Base-by-base conservation (phyloP, 2,888 invertebrate genomes). In the Melikaiella ostensackeni region DNA sequence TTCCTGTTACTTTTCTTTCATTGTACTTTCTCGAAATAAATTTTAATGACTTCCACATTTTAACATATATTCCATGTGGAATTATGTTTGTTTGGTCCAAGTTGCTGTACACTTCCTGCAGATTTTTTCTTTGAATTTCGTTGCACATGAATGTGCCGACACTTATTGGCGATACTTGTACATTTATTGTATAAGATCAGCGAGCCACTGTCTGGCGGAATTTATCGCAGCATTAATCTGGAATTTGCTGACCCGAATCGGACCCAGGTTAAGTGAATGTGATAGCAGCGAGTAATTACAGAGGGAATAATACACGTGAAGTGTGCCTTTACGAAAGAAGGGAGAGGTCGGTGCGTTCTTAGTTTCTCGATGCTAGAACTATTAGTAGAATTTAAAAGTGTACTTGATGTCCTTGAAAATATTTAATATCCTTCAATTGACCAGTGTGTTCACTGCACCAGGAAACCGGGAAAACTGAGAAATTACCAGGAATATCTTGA, bases 241-340 rank as follows among this genome's bases (percentile, higher is more conserved):
- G 50, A 81, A 81, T 77, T 79, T 78, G 55, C 77, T 79, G 82
- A 81, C 81, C 82, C 79, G 80, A 79, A 82, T 82, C 80, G 77
- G 46, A 27, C 77, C 11, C 55, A 75, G 81, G 80, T 82, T 80
- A 81, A 82, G 80, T 78, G 81, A 81, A 80, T 79, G 80, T 75
- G 81, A 82, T 81, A 81, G 74, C 63, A 77, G 70, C 70, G 78
- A 38, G 74, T 79, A 82, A 82, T 82, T 80, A 79, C 59, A 76
- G 24, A 42, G 24, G 21, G 16, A 64, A 64, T 64, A 64, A 38
- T 38, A 24, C 13, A 64, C 38, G 16, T 38, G 38, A 35, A 64
- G 13, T 21, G 24, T 21, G 9, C 13, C 38, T 64, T 64, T 64
- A 24, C 4, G 27, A 57, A 16, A 57, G 27, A 57, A 24, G 57